Evolutionary conservation across 2,797 vertebrate species (phyloP).

Genomic region (Borostomias antarcticus): DNA sequence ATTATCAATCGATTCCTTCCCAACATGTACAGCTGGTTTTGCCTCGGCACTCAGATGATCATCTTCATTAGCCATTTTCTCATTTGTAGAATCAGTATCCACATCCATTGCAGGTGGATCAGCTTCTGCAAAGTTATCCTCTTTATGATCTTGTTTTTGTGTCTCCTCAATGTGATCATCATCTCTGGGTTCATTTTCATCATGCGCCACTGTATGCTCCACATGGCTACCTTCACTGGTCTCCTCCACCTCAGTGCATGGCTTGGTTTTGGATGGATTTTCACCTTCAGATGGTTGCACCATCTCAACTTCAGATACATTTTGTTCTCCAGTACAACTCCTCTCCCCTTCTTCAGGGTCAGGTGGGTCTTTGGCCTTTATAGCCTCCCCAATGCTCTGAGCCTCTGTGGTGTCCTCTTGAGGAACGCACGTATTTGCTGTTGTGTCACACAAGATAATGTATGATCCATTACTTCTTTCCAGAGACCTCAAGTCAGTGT

Average conservation of each 20-base stretch:
- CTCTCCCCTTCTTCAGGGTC: not conserved
- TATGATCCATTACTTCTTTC: slow-evolving; percentile 37
- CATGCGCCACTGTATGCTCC: slow-evolving; percentile 8
- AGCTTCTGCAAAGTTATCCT: not conserved
- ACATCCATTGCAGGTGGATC: not conserved
- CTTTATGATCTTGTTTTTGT: not conserved
- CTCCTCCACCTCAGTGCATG: slow-evolving; percentile 4
- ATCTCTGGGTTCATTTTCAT: slow-evolving; percentile 26
- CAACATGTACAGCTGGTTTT: not conserved
- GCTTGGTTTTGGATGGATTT: slow-evolving; percentile 11
- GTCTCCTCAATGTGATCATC: slow-evolving; percentile 8
- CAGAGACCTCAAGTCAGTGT: slow-evolving; percentile 25
- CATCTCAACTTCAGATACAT: slow-evolving; percentile 20
- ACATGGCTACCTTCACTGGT: slow-evolving; percentile 17
- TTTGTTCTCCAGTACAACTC: slow-evolving; percentile 24
- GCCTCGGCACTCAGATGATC: slow-evolving; percentile 34
- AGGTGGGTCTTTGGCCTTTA: slow-evolving; percentile 12
- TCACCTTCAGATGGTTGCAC: slow-evolving; percentile 23
- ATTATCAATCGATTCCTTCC: slow-evolving; percentile 16
- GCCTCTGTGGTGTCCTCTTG: slow-evolving; percentile 15
- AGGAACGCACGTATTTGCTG: slow-evolving; percentile 30
- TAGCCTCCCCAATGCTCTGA: slow-evolving; percentile 11
- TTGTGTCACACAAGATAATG: slow-evolving; percentile 39
- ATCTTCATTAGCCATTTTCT: slow-evolving; percentile 3
- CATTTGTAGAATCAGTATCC: slow-evolving; percentile 15